These are phyloP conservation scores for Gallinago jamesoni DNA, from an alignment of 2,113 vertebrate species.

Conservation along the genomic window DNA sequence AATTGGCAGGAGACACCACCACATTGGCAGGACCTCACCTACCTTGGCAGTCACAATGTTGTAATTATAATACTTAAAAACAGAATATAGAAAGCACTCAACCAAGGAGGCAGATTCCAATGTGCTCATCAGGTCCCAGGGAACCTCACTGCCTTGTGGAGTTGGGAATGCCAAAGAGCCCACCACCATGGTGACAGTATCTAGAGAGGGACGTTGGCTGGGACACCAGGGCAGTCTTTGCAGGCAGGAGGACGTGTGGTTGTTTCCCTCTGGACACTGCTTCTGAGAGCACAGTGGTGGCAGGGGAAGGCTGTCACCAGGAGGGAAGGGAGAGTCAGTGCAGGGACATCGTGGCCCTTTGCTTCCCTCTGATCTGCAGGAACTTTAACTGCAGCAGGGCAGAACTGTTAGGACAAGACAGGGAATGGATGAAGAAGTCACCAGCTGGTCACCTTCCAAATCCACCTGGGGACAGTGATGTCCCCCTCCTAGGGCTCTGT, in stretches of 20 bases:
- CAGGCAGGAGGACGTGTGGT: background rate
- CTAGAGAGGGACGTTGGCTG: background rate
- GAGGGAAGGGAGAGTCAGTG: background rate
- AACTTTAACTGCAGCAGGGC: background rate
- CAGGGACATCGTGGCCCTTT: background rate
- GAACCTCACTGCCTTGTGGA: background rate
- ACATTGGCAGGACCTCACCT: background rate
- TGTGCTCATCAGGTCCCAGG: background rate
- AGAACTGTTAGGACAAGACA: background rate
- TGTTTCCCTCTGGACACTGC: background rate
- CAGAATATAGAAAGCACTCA: background rate
- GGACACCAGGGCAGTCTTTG: background rate
- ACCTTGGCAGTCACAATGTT: background rate
- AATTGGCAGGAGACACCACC: background rate
- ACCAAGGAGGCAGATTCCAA: background rate
- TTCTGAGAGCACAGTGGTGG: background rate
- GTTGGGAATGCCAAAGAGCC: background rate
- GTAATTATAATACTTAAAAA: background rate
- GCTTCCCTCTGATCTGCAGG: background rate
- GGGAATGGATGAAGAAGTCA: background rate
- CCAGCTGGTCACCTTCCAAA: background rate
- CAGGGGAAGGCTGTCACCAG: background rate
- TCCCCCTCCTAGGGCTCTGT: background rate
- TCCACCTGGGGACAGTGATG: background rate
- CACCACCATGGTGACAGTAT: background rate